Base-by-base conservation (phyloP, 2,113 vertebrate species). In the Jaculus jaculus region DNA sequence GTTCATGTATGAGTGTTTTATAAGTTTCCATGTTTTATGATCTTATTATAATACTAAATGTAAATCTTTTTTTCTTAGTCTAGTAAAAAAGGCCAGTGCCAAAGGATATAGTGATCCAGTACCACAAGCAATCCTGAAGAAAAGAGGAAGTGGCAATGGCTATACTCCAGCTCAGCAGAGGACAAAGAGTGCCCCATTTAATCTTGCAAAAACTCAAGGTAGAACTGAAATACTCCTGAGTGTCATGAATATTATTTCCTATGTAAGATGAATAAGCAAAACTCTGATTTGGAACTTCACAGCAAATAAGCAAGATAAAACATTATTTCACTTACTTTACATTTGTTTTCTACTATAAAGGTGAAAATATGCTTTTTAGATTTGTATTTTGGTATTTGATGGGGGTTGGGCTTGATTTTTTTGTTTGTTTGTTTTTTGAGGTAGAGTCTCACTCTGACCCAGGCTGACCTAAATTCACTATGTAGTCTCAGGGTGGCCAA, bases 151-250 rank as follows among this genome's bases (percentile, higher is more conserved):
- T 90, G 97, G 87, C 91, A 96, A 24, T 87, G 96, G 96, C 32
- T 98, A 77, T 94, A 87, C 96, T 89, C 84, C 96, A 95, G 58
- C 95, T 74, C 99, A 99, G 80, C 96, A 97, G 81, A 99, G 98
- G 90, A 97, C 97, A 92, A 99, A 98, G 97, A 98, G 94, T 92
- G 94, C 98, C 51, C 87, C 98, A 65, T 94, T 96, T 61, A 96
- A 30, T 91, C 93, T 97, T 95, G 91, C 96, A 63, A 99, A 99
- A 93, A 98, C 92, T 90, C 98, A 98, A 96, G 99, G 99, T 99
- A 98, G 98, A 98, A 74, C 65, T 87, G 23, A 28, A 30, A 37
- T 1, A 54, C 24, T 61, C 90, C 5, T 92, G 61, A 87, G 69
- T 82, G 1, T 91, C 34, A n/a, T 28, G 32, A 93, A 54, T 21